A percentile compares a stretch with the other conserved stretches of the same genome.
Evolutionary conservation across 2,797 vertebrate species (phyloP).

Genomic region (Pelodytes ibericus): DNA sequence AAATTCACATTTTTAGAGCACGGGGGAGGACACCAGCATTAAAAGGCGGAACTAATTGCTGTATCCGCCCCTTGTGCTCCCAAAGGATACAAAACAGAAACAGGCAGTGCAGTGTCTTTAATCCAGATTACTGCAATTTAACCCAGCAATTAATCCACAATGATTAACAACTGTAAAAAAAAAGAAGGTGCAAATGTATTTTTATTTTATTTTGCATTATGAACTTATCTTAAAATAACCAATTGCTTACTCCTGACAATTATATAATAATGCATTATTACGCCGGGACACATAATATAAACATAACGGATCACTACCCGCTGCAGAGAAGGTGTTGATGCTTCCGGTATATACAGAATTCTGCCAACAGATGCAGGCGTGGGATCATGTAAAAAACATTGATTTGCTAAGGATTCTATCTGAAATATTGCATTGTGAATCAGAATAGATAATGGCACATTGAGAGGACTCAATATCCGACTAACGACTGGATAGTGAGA

Average conservation of each 20-base stretch:
- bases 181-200: background rate
- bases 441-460: slow-evolving; percentile 90
- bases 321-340: slow-evolving; percentile 72
- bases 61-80: slow-evolving; percentile 6
- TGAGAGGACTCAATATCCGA: slow-evolving; percentile 86
- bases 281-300: slow-evolving; percentile 60
- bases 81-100: slow-evolving; percentile 11
- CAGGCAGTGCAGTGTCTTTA: slow-evolving; percentile 42
- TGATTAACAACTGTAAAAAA: too few relatives aligned
- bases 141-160: slow-evolving; percentile 23
- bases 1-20: slow-evolving; percentile 69
- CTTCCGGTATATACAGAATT: slow-evolving; percentile 74
- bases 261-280: slow-evolving; percentile 2
- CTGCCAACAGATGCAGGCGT: slow-evolving; percentile 71
- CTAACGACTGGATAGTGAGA: slow-evolving; percentile 83
- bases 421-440: slow-evolving; percentile 83
- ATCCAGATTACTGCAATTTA: slow-evolving; percentile 9
- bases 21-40: background rate
- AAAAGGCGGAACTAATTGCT: background rate
- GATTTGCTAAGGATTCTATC: slow-evolving; percentile 75
- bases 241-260: slow-evolving; percentile 19
- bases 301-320: slow-evolving; percentile 72
- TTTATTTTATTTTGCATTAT: slow-evolving; percentile 13
- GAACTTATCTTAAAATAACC: slow-evolving; percentile 12
- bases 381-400: slow-evolving; percentile 74